Evolutionary conservation across 2,888 invertebrate species (phyloP), one percentile per base, ranked within the genome.

Genomic region (Rhamnusium bicolor): DNA sequence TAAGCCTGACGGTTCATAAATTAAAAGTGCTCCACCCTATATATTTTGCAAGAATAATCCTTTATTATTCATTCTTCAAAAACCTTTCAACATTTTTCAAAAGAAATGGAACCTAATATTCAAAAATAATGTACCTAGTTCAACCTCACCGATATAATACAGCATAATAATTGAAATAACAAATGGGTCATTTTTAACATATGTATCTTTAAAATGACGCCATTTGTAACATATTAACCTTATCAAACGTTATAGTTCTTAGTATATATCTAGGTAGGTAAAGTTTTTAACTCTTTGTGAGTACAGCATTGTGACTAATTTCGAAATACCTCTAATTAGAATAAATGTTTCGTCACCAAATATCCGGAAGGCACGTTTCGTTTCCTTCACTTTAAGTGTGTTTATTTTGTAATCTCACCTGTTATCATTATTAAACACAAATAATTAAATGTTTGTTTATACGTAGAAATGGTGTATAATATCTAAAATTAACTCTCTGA

Each of bases 361-460:
- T 58, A 32, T 58, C 58, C 58, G 18, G 58, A 14, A 7, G 32
- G 29, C 32, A 16, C 32, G 32, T 29, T 58, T 32, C 12, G 19
- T 54, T 54, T 54, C 12, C 24, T 58, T 32, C 29, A 58, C 32
- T 54, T 58, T 32, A 58, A 32, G 58, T 32, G 18, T 58, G 32
- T 58, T 58, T 58, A 32, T 58, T 16, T 54, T 24, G 21, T 54
- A 54, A 54, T 54, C 54, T 24, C 24, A 24, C 54, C 54, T 66
- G 32, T 32, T 32, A 29, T 32, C 18, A 32, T 58, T 58, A 58
- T 58, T 32, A 58, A 58, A 32, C 24, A 32, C 16, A 29, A 58
- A 58, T 58, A 58, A 58, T 58, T 58, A 32, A 32, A 18, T 58
- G 16, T 16, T 58, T 58, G 29, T 58, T 29, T 54, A 8, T 16